Base-by-base conservation (phyloP, 2,888 invertebrate genomes). In the Stramonita haemastoma region DNA sequence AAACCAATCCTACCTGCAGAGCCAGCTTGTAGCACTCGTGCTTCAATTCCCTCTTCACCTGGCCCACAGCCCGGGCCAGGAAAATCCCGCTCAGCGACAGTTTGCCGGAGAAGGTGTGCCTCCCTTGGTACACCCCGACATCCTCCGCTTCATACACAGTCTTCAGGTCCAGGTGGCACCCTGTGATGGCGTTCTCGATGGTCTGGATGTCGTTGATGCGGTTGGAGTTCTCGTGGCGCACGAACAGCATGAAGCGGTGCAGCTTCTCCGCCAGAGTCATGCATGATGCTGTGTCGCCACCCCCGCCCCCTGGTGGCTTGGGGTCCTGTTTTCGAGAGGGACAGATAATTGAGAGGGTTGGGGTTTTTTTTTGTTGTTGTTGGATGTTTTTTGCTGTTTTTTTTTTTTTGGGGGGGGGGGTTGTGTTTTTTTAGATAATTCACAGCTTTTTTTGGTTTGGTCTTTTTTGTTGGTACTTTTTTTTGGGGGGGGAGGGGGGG, bases 31-130 rank as follows among this genome's bases (percentile, higher is more conserved):
- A 94, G 32, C 93, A 93, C n/a, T 93, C 92, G 77, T 92, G 92
- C 86, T 94, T 94, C 8, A 94, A 91, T 32, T 93, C 93, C 81
- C 93, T 94, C 89, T 94, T 94, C 91, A 92, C 93, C 32, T 92
- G 92, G 5, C 92, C 92, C 0, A 94, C 92, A 46, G 92, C 91
- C 15, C 94, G 86, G 0, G 93, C 93, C 77, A 94, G 88, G 89
- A 94, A 94, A 26, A 93, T 92, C 0, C 90, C 91, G 46, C 91
- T 91, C 32, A 94, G 88, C 32, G 87, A 90, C 15, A 94, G 91
- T 4, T 91, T 86, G 0, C 93, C 94, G 15, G 94, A 94, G 89
- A 92, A 94, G 92, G 94, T 92, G 83, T 92, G 90, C 8, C 92
- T 91, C 15, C 92, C 91, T 34, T 91, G 91, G 29, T 93, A 90